phyloP scores from a whole-genome alignment of 2,797 vertebrate genomes.

The Smutsia temminckii region DNA sequence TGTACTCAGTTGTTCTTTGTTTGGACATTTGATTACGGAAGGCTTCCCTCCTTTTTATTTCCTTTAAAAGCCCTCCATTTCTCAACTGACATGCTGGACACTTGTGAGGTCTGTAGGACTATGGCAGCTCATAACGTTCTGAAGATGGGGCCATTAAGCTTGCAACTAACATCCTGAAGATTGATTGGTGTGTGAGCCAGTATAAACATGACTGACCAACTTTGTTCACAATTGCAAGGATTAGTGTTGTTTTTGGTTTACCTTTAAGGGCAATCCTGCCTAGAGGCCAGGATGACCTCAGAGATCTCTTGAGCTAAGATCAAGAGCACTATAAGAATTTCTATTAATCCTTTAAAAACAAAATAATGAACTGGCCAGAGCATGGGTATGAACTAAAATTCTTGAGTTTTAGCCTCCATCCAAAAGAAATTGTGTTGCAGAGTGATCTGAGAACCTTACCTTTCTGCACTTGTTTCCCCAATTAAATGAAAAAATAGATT shows the following conservation, averaged over 20 bases:
- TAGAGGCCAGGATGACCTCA: conserved; percentile 61
- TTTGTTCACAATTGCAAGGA: conserved; percentile 37
- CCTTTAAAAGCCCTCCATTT: neutral
- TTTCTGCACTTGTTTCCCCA: neutral
- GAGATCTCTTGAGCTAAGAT: conserved; percentile 63
- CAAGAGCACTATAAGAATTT: conserved; percentile 62
- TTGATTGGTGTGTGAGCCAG: conserved; percentile 35
- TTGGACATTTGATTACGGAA: conserved; percentile 23
- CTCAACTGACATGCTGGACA: conserved; percentile 6
- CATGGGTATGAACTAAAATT: neutral
- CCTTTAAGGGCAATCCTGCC: conserved; percentile 68
- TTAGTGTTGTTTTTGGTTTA: conserved; percentile 69
- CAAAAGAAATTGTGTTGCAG: neutral
- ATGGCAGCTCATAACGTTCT: conserved; percentile 33
- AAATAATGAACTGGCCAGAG: conserved; percentile 43
- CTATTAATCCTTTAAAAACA: conserved; percentile 72
- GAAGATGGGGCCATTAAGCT: conserved; percentile 51
- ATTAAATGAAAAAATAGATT: neutral
- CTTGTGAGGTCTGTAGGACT: conserved; percentile 10
- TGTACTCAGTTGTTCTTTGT: conserved; percentile 12
- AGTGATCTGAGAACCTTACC: neutral
- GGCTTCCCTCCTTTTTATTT: neutral
- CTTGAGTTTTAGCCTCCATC: conserved; percentile 16
- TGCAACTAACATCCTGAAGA: conserved; percentile 50
- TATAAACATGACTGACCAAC: conserved; percentile 57